A percentile compares a stretch with the other conserved stretches of the same genome.
These are phyloP conservation scores for Chaetodon trifasciatus DNA, from an alignment of 2,797 vertebrate species.

Conservation along the genomic window DNA sequence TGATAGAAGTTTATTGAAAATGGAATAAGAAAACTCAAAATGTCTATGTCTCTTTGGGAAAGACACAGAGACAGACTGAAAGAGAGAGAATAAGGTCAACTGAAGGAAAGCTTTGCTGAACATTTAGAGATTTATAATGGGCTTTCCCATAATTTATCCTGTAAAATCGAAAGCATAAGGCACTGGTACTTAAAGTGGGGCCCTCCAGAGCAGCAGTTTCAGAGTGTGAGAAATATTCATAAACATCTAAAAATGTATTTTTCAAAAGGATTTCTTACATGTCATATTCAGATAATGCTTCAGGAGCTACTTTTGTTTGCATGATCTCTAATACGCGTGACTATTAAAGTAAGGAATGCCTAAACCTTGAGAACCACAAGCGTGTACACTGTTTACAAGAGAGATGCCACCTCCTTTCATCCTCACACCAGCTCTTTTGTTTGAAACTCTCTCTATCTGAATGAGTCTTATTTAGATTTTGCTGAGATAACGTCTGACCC, in stretches of 20 bases:
- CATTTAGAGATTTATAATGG: conserved; percentile 27
- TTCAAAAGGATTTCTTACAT: not conserved
- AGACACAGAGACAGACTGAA: conserved; percentile 15
- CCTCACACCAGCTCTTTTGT: conserved; percentile 26
- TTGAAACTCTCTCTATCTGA: conserved; percentile 39
- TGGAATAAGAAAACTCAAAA: conserved; percentile 49
- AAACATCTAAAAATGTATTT: not conserved
- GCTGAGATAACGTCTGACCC: conserved; percentile 68
- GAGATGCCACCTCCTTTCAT: conserved; percentile 28
- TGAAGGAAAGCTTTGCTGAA: conserved; percentile 15
- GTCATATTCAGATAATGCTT: not conserved
- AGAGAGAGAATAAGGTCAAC: conserved; percentile 34
- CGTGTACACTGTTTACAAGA: not conserved
- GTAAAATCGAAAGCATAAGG: conserved; percentile 25
- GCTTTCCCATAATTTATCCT: conserved; percentile 13
- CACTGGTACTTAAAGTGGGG: conserved; percentile 11
- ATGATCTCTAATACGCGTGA: not conserved
- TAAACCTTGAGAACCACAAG: not conserved
- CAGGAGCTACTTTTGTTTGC: not conserved
- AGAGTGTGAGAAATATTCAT: conserved; percentile 7
- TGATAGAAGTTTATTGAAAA: conserved; percentile 50
- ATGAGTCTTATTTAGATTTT: conserved; percentile 60
- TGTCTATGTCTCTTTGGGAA: conserved; percentile 32
- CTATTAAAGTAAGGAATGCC: conserved; percentile 5
- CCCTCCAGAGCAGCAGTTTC: not conserved